Base-by-base conservation (phyloP, 2,113 vertebrate species). In the Gavia stellata region DNA sequence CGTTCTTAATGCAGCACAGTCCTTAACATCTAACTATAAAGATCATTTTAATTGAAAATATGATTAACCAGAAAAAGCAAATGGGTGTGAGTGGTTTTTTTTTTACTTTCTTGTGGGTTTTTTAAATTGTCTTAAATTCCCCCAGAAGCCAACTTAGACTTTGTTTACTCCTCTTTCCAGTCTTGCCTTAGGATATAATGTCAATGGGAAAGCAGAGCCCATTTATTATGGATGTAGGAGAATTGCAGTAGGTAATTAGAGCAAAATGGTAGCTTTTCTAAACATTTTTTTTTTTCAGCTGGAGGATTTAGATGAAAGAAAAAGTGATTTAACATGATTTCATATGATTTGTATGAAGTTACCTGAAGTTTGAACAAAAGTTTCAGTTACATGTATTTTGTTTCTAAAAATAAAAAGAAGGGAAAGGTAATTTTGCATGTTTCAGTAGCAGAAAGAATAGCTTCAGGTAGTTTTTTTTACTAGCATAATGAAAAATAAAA, bases 1-100 rank as follows among this genome's bases (percentile, higher is more conserved):
- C 91, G 62, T 65, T 80, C 61, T 79, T 71, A 31, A 28, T 83
- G 63, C 50, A 81, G 31, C 49, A 3, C 10, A 20, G 73, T 65
- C 89, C 71, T 87, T 65, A 56, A 36, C 77, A 59, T 74, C 74
- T 73, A 13, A 26, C 74, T 62, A 12, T 77, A 82, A 77, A 65
- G 56, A 66, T 88, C 2, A 66, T 91, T 94, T 95, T 93, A 96
- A 97, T 92, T 95, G 90, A 96, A 95, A 96, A 70, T 90, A 47
- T 44, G 47, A 86, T 91, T 73, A 96, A 52, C 79, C 42, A 83
- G 92, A 45, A 88, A 90, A 75, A 70, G 29, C 45, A 4, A 83
- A 88, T n/a, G 92, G 38, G 20, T 92, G 74, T 86, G 70, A 91
- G 12, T 12, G 3, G 50, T 71, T 44, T 53, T 3, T 19, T 63